A percentile compares a stretch with the other conserved stretches of the same genome.
phyloP scores from a whole-genome alignment of 2,888 invertebrate genomes.

The Caenorhabditis plicata region DNA sequence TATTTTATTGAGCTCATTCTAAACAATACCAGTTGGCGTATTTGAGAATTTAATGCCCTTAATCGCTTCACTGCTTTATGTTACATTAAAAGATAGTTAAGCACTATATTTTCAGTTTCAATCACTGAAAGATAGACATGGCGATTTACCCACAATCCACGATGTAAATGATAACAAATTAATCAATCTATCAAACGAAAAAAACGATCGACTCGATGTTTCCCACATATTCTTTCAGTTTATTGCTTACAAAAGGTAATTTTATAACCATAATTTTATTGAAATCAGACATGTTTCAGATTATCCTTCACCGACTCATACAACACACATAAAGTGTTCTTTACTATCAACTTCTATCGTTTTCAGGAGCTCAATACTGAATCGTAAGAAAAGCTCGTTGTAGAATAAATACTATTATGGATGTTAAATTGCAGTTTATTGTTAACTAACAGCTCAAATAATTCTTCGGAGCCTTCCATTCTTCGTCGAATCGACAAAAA shows the following conservation, averaged over 20 bases:
- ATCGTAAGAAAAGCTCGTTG: background rate
- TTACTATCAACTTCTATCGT: constrained; percentile 70
- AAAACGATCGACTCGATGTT: constrained; percentile 66
- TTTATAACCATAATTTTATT: background rate
- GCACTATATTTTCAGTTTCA: too few species aligned
- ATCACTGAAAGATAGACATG: constrained; percentile 66
- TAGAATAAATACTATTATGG: background rate
- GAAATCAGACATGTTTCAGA: constrained; percentile 1
- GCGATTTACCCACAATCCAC: constrained; percentile 67
- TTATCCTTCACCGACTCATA: constrained; percentile 4
- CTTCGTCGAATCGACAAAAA: constrained; percentile 66
- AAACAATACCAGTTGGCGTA: too few species aligned
- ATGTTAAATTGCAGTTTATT: constrained; percentile 11
- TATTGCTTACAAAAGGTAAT: constrained; percentile 68
- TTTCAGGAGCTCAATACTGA: constrained; percentile 69
- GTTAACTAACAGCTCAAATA: constrained; percentile 17
- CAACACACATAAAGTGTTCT: constrained; percentile 63
- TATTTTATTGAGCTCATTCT: too few species aligned
- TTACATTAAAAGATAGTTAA: too few species aligned
- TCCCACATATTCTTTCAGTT: constrained; percentile 70
- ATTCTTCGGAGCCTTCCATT: constrained; percentile 55
- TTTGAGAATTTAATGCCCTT: too few species aligned
- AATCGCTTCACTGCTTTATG: too few species aligned
- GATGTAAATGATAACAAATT: constrained; percentile 60
- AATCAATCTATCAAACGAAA: constrained; percentile 63